Base-by-base conservation (phyloP, 2,888 invertebrate genomes). In the Panzeria rudis region DNA sequence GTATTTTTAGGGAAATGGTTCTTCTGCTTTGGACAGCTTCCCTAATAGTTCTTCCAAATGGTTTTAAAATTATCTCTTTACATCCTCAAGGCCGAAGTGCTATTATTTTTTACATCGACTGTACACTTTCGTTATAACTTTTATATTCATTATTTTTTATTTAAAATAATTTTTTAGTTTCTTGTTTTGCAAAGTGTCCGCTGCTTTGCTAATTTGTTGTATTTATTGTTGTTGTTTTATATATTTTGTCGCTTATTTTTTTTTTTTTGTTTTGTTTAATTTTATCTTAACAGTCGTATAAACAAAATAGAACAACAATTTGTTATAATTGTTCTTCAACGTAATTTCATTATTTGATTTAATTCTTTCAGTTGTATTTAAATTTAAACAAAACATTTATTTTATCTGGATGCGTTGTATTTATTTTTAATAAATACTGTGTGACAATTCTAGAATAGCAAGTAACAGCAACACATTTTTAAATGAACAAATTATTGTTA, bases 401-500 rank as follows among this genome's bases (percentile, higher is more conserved):
- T 72, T 59, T 29, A 72, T 35, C 59, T 61, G 32, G 35, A 72
- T 56, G 50, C 13, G 56, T 23, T n/a, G 23, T 56, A n/a, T 56
- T 47, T 72, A 47, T 59, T 35, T 72, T 35, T 41, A 13, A 4
- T 4, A 29, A 29, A 29, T 9, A 44, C 44, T 11, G 13, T 29
- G 64, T 62, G 50, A 50, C 68, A 52, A 20, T 61, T 68, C 50
- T 69, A 59, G 38, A 17, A 38, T 47, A n/a, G 64, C 54, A 1
- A 47, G 29, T 29, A 47, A 47, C 2, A 41, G 23, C 38, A 59
- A 64, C 13, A 47, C 17, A 62, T 35, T 20, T 69, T 32, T 59
- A 13, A 32, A 25, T 41, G 29, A 81, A 76, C 76, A 78, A 79
- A 76, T 79, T n/a, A n/a, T n/a, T 71, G 50, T 79, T 75, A 84